These are phyloP conservation scores for Sicus ferrugineus DNA, from an alignment of 2,888 invertebrate genomes.

Conservation along the genomic window DNA sequence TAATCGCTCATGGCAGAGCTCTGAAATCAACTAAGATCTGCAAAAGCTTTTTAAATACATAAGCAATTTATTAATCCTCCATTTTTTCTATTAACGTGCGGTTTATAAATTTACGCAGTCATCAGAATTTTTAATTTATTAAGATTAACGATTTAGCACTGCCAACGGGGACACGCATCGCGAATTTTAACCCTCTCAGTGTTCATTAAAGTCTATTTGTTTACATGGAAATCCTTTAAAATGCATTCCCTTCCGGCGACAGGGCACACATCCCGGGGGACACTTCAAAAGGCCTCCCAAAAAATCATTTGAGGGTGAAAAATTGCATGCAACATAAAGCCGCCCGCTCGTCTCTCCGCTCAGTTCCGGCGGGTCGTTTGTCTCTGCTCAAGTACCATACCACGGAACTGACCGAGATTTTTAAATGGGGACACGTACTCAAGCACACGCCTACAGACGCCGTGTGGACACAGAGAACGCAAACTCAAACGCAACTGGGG, in stretches of 20 bases:
- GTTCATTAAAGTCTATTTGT: slow-evolving; percentile 24
- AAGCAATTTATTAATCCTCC: no score
- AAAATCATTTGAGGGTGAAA: slow-evolving; percentile 10
- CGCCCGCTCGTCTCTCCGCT: not conserved
- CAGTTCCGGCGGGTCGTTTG: slow-evolving; percentile 1
- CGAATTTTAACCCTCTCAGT: slow-evolving; percentile 9
- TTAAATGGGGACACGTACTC: slow-evolving; percentile 32
- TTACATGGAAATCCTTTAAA: slow-evolving; percentile 26
- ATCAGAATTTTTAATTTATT: not conserved
- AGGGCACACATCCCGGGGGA: slow-evolving; percentile 24
- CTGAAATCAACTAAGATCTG: no score
- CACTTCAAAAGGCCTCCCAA: slow-evolving; percentile 23
- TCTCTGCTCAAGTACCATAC: slow-evolving; percentile 27
- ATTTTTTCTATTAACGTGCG: no score
- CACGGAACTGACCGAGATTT: slow-evolving; percentile 31
- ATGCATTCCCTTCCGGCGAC: not conserved
- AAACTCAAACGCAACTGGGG: not conserved
- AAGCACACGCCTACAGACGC: slow-evolving; percentile 11
- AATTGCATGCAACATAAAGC: not conserved
- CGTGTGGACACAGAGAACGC: not conserved
- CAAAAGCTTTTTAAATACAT: no score
- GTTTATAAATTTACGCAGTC: no score
- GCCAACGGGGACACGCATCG: no score
- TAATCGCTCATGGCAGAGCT: no score
- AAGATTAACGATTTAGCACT: not conserved